A percentile compares a stretch with the other conserved stretches of the same genome.
These are phyloP conservation scores for Sebastes umbrosus DNA, from an alignment of 2,797 vertebrate species.

Conservation along the genomic window DNA sequence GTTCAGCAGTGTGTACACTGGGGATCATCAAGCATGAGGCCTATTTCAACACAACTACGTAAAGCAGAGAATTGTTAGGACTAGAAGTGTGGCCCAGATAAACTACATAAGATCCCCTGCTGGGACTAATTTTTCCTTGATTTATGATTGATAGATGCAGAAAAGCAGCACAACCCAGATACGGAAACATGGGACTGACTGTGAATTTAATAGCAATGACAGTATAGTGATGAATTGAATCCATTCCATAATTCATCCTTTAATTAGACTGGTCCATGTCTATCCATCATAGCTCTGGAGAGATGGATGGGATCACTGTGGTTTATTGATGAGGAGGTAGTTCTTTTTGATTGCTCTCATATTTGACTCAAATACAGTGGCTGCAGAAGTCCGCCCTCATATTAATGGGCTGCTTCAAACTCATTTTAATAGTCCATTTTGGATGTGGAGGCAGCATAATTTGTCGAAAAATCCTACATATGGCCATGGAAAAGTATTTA, in stretches of 20 bases:
- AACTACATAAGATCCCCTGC: slow-evolving; percentile 41
- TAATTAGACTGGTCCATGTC: slow-evolving; percentile 76
- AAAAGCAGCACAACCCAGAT: slow-evolving; percentile 61
- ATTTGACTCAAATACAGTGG: slow-evolving; percentile 71
- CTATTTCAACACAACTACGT: slow-evolving; percentile 16
- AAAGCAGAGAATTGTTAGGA: slow-evolving; percentile 36
- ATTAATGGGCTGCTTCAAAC: slow-evolving; percentile 53
- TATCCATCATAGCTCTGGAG: slow-evolving; percentile 67
- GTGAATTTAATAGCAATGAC: slow-evolving; percentile 68
- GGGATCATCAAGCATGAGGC: slow-evolving; percentile 17
- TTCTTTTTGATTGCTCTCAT: slow-evolving; percentile 78
- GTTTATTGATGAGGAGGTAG: slow-evolving; percentile 79
- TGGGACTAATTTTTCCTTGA: slow-evolving; percentile 53
- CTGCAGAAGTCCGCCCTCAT: slow-evolving; percentile 37
- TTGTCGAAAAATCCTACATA: not conserved
- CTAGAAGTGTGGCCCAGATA: slow-evolving; percentile 56
- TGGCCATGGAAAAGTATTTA: not conserved
- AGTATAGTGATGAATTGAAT: slow-evolving; percentile 75
- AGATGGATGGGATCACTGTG: slow-evolving; percentile 72
- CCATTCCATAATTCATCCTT: slow-evolving; percentile 79
- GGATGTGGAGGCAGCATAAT: not conserved
- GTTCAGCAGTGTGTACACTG: slow-evolving; percentile 23
- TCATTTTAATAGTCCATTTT: slow-evolving; percentile 29
- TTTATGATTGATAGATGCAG: slow-evolving; percentile 73
- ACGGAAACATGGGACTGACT: slow-evolving; percentile 56